Conservation (phyloP, 1,140 invertebrate species). For the Brachionus asplanchnoidis region DNA sequence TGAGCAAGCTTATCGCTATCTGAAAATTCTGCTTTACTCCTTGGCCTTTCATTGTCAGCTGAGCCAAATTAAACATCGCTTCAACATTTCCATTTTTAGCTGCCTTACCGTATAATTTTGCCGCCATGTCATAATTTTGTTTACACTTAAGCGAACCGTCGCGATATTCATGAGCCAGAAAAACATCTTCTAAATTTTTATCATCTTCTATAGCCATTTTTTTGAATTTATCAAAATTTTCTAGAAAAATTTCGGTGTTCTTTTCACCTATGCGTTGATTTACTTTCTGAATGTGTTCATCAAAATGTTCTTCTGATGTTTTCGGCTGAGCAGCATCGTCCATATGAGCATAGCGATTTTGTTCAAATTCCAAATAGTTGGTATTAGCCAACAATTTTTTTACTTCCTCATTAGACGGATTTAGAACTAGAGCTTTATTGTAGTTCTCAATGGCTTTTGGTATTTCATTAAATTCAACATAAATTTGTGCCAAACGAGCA, state of each 20-base stretch:
- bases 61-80: background rate
- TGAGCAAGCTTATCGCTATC: background rate
- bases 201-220: background rate
- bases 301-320: background rate
- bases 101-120: background rate
- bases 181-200: background rate
- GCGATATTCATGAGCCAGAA: background rate
- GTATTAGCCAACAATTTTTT: background rate
- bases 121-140: slow-evolving; percentile 4
- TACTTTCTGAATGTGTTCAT: background rate
- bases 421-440: background rate
- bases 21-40: background rate
- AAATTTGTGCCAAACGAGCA: background rate
- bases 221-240: background rate
- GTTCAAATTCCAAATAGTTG: background rate
- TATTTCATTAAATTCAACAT: background rate
- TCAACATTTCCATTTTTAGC: background rate
- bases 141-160: background rate
- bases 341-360: background rate
- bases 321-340: background rate
- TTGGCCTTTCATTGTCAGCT: background rate
- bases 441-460: background rate
- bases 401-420: background rate
- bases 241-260: background rate
- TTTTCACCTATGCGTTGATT: background rate